Base-by-base conservation (phyloP, 2,888 invertebrate species). In the Leucania comma region DNA sequence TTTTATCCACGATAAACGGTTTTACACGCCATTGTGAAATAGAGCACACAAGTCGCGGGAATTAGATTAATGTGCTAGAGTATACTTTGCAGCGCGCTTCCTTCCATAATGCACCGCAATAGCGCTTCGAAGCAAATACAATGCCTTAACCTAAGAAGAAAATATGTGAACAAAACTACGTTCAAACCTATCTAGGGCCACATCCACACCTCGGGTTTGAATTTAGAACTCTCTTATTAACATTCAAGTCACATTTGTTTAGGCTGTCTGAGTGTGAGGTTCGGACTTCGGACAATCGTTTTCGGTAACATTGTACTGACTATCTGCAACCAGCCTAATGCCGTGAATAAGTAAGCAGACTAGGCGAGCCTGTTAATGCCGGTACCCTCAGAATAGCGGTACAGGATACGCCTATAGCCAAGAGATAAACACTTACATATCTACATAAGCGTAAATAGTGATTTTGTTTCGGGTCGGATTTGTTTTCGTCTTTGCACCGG, bases 271-370 rank as follows among this genome's bases (percentile, higher is more conserved):
- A 58, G 54, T 70, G 54, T 70, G 63, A 68, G 73, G 75, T 76
- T 77, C 61, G 73, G 68, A 77, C 51, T 73, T 68, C 73, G 67
- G 80, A 80, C 82, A 78, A 82, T 80, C 77, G 73, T 72, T 86
- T 83, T 86, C 73, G 63, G 75, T 73, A 84, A 80, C 78, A 76
- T 76, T 75, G 69, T 78, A 64, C 75, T 65, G 75, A 76, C 78
- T 82, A 80, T 86, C 75, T 84, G 78, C 38, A 83, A 78, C 71
- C 79, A 75, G 64, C 74, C 80, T 85, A 87, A 87, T 84, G 70
- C 78, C 42, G 75, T 88, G 83, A 88, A 88, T 88, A 86, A 86
- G 78, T 88, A 88, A 88, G 82, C 76, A 77, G 79, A 75, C 76
- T 75, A 72, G 70, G 76, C 66, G 64, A 75, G 78, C 65, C 80